These are phyloP conservation scores for Stenodema calcarata DNA, from an alignment of 2,888 invertebrate species.

Conservation along the genomic window DNA sequence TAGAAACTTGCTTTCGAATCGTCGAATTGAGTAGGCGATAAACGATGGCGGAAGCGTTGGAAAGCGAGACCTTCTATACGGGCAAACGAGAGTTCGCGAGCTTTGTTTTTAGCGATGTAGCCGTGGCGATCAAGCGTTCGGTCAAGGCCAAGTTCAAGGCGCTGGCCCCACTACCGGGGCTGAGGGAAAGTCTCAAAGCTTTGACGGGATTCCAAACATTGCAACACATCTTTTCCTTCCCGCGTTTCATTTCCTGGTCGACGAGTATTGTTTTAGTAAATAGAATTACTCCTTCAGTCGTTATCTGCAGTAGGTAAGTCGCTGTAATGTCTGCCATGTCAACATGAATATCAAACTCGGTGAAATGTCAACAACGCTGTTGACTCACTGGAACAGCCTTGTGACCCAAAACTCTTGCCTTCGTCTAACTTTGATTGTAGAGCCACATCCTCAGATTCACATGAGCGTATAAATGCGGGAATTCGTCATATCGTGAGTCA, in stretches of 20 bases:
- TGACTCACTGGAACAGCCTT: no score
- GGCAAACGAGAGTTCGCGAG: background rate
- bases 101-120: background rate
- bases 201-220: background rate
- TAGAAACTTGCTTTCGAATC: no score
- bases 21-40: background rate
- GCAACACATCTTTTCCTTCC: background rate
- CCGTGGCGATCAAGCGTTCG: background rate
- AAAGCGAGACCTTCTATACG: background rate
- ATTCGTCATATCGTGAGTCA: no score
- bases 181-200: slow-evolving; percentile 19
- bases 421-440: no score
- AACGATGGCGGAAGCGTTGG: background rate
- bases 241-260: background rate
- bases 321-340: background rate
- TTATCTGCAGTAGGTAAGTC: background rate
- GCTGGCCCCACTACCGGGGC: background rate
- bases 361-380: no score
- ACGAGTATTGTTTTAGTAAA: background rate
- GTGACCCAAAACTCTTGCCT: no score
- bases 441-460: no score
- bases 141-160: slow-evolving; percentile 43
- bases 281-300: background rate
- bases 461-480: no score
- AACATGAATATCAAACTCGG: no score